Percentiles rank a stretch among this genome's conserved stretches.
Evolutionary conservation across 1,140 invertebrate species (phyloP).

Genomic region (Hestina assimilis): DNA sequence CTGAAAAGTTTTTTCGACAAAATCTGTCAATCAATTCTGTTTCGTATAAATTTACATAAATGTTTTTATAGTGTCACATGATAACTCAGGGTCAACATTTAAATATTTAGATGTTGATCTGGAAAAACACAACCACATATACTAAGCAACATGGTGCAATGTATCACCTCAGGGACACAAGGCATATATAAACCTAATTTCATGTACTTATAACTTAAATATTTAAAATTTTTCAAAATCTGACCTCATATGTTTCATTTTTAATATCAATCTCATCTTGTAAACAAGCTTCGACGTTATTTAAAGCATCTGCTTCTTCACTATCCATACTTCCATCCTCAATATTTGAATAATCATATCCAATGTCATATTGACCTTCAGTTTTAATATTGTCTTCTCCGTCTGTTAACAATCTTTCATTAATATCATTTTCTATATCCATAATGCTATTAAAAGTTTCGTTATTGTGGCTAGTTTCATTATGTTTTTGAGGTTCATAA

Average conservation of each 20-base stretch:
- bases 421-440: slow-evolving; percentile 1
- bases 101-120: too few relatives aligned
- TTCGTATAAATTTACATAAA: too few relatives aligned
- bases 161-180: too few relatives aligned
- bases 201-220: too few relatives aligned
- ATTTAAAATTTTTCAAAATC: not conserved
- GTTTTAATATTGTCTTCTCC: slow-evolving; percentile 29
- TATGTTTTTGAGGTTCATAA: slow-evolving; percentile 19
- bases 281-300: slow-evolving; percentile 63
- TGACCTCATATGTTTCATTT: slow-evolving; percentile 47
- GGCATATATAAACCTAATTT: too few relatives aligned
- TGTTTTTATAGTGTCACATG: too few relatives aligned
- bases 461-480: not conserved
- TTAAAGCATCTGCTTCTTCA: slow-evolving; percentile 51
- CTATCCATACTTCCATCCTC: slow-evolving; percentile 62
- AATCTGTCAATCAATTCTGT: too few relatives aligned
- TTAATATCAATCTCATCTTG: slow-evolving; percentile 56
- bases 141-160: too few relatives aligned
- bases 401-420: not conserved
- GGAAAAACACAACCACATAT: too few relatives aligned
- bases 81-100: too few relatives aligned
- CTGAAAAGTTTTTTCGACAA: too few relatives aligned
- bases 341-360: slow-evolving; percentile 52
- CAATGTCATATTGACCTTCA: slow-evolving; percentile 24
- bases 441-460: not conserved